A percentile compares a stretch with the other conserved stretches of the same genome.
Conservation (phyloP, 2,113 vertebrate genomes). For the Scortum barcoo region DNA sequence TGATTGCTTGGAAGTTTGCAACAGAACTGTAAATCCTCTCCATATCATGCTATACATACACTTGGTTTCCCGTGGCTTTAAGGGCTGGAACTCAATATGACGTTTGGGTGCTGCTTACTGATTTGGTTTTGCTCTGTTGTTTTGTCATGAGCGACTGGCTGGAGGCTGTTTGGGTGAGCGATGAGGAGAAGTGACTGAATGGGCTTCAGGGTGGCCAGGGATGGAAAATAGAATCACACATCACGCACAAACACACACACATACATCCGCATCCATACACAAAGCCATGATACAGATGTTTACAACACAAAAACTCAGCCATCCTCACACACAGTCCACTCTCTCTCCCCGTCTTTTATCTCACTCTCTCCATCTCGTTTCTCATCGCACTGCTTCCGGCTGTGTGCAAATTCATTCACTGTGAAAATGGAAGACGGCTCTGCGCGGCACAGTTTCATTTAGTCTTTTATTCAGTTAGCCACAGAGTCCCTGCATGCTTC, state of each 20-base stretch:
- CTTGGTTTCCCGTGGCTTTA: conserved; percentile 15
- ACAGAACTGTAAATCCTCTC: conserved; percentile 27
- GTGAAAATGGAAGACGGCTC: conserved; percentile 56
- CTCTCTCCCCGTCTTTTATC: conserved; percentile 28
- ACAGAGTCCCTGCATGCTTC: conserved; percentile 22
- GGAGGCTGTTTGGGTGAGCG: conserved; percentile 70
- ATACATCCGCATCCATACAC: conserved; percentile 9
- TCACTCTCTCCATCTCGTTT: conserved; percentile 40
- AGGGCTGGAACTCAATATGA: conserved; percentile 30
- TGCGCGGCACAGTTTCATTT: conserved; percentile 40
- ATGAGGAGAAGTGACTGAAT: conserved; percentile 53
- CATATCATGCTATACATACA: conserved; percentile 5
- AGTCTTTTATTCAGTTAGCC: conserved; percentile 37
- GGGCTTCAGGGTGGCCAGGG: conserved; percentile 53
- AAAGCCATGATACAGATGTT: conserved; percentile 39
- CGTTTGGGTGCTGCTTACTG: conserved; percentile 51
- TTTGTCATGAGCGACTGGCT: conserved; percentile 62
- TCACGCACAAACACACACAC: conserved; percentile 6
- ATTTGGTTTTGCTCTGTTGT: conserved; percentile 67
- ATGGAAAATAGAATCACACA: conserved; percentile 35
- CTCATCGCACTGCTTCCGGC: conserved; percentile 54
- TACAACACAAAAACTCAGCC: conserved; percentile 24
- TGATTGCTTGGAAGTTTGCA: conserved; percentile 21
- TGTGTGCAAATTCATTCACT: conserved; percentile 63
- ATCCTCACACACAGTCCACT: conserved; percentile 22